Percentiles rank a stretch among this genome's conserved stretches.
phyloP scores from a whole-genome alignment of 2,113 vertebrate species.

The Charadrius vociferus region DNA sequence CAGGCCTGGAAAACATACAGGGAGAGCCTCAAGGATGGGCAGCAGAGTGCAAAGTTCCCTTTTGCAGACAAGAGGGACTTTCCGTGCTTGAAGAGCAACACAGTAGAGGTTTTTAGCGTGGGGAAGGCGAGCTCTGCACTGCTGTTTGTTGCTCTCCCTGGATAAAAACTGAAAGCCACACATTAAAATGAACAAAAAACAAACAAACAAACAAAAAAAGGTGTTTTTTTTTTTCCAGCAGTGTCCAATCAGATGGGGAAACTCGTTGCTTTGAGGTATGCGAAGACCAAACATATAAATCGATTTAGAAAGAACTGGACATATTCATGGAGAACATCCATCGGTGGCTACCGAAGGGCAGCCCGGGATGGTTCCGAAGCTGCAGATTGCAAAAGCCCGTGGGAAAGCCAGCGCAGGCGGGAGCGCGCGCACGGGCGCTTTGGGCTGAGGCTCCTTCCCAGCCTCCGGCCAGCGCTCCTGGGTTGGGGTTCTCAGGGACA shows the following conservation, averaged over 20 bases:
- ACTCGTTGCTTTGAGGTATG: background rate
- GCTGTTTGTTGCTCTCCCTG: accelerated
- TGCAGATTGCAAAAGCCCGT: background rate
- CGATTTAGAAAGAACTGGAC: background rate
- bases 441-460: background rate
- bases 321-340: background rate
- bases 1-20: background rate
- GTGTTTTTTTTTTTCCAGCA: background rate
- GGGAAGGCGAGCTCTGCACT: background rate
- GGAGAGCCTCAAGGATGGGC: background rate
- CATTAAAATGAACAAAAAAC: background rate
- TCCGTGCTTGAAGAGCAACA: background rate
- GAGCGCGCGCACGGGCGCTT: accelerated
- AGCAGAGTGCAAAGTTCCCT: background rate
- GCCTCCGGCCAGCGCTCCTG: background rate
- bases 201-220: too few species aligned
- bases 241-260: background rate
- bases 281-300: background rate
- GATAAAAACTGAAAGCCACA: background rate
- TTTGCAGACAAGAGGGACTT: too few species aligned
- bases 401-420: background rate
- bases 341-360: background rate
- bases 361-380: background rate
- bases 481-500: background rate
- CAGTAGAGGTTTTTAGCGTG: accelerated